Base-by-base conservation (phyloP, 2,113 vertebrate species). In the Orthonyx spaldingii region DNA sequence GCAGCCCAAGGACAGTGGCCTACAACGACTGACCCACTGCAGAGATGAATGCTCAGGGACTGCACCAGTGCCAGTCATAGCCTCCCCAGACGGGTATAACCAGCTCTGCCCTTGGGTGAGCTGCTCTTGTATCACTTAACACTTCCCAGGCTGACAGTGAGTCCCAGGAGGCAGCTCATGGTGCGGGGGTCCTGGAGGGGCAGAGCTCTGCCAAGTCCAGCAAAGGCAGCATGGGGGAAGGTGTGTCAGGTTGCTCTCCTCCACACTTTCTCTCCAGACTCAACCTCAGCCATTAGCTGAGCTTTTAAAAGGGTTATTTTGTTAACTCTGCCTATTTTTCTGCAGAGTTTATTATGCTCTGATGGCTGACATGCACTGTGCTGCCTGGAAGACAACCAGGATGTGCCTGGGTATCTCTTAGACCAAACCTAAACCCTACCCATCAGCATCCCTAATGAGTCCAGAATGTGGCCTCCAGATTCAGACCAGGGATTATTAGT, bases 241-340 rank as follows among this genome's bases (percentile, higher is more conserved):
- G 75, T 60, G 19, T 26, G 20, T 17, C 0, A 0, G 28, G 56
- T 46, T 16, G 4, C 47, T 24, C 52, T 66, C 66, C 65, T 30
- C 47, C 23, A 49, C 1, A 2, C 28, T 46, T 84, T 86, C 56
- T 53, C 57, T 35, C 1, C 8, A 77, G 88, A 63, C 32, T 72
- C n/a, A 1, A 85, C 78, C 60, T 78, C 50, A 94, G 74, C 52
- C 47, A 46, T 52, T 68, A 87, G 60, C 59, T 82, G 50, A 89
- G 22, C 23, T 90, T 84, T 69, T 46, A 92, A 87, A 20, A 63
- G 32, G 55, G 93, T 84, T 69, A 68, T 86, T 95, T 77, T 82
- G 49, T 55, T 81, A 88, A 74, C 19, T 65, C 37, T 65, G 81
- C 10, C 1, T n/a, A 22, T 33, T 71, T 32, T 86, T 65, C 56